Conservation (phyloP, 2,113 vertebrate species). For the Macroglossus sobrinus region DNA sequence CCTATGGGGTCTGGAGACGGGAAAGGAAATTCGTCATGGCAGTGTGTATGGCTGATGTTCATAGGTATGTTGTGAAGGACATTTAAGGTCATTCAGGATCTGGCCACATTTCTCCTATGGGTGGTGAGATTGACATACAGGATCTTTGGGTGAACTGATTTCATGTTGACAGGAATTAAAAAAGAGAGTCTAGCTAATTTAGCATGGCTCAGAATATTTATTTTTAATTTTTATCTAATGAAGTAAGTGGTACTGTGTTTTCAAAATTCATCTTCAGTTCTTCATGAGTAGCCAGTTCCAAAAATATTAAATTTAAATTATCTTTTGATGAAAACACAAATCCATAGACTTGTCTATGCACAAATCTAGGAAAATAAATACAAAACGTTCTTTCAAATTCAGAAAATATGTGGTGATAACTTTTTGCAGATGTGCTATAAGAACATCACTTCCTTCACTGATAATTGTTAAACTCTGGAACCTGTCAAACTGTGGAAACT, state of each 20-base stretch:
- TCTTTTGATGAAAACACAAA: not conserved
- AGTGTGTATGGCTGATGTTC: not conserved
- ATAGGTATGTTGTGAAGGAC: not conserved
- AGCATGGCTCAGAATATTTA: not conserved
- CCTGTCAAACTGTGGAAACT: not conserved
- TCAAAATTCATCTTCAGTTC: not conserved
- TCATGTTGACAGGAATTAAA: not conserved
- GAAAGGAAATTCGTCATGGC: conserved; percentile 28
- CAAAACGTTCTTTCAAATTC: not conserved
- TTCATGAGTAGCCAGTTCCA: not conserved
- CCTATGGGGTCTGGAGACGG: not conserved
- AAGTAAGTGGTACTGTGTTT: not conserved
- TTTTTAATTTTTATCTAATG: not conserved
- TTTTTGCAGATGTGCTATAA: not conserved
- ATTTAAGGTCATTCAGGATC: not conserved
- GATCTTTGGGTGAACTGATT: not conserved
- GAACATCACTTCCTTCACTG: not conserved
- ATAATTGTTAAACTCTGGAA: not conserved
- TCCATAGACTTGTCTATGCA: not conserved
- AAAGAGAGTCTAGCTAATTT: not conserved
- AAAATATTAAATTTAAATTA: not conserved
- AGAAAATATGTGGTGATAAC: not conserved
- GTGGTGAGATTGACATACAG: not conserved
- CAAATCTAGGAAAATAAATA: not conserved
- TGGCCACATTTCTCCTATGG: not conserved